A percentile compares a stretch with the other conserved stretches of the same genome.
These are phyloP conservation scores for Diploscapter pachys DNA, from an alignment of 1,140 invertebrate genomes.

Conservation along the genomic window DNA sequence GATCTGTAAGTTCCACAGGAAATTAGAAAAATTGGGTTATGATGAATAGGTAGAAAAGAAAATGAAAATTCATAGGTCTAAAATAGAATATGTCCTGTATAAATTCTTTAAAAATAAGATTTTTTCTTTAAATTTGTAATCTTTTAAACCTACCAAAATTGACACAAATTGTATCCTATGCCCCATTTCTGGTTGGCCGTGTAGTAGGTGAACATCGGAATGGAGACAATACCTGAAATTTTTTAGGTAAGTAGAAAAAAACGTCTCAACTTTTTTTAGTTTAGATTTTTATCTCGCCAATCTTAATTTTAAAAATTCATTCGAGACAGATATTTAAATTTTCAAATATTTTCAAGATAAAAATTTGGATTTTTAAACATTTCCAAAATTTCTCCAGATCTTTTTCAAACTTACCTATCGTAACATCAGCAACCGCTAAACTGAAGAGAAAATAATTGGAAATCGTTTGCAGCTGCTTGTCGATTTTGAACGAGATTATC, in stretches of 20 bases:
- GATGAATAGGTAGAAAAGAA: too few relatives aligned
- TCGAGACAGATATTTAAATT: not conserved
- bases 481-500: conserved; percentile 89
- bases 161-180: conserved; percentile 79
- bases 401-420: conserved; percentile 69
- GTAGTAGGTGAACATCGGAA: conserved; percentile 58
- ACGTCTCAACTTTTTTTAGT: not conserved
- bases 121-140: too few relatives aligned
- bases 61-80: too few relatives aligned
- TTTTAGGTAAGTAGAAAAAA: conserved; percentile 81
- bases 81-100: too few relatives aligned
- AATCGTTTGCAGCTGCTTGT: conserved; percentile 95
- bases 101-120: too few relatives aligned
- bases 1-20: too few relatives aligned
- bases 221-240: conserved; percentile 63
- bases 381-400: not conserved
- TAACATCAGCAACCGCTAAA: conserved; percentile 82
- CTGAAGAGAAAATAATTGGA: conserved; percentile 89
- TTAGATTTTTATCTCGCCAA: conserved; percentile 3
- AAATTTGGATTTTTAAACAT: too few relatives aligned
- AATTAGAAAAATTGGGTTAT: too few relatives aligned
- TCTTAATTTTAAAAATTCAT: conserved; percentile 13
- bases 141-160: conserved; percentile 76
- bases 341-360: too few relatives aligned
- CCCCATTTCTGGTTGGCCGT: conserved; percentile 71